phyloP scores from a whole-genome alignment of 2,113 vertebrate species.

The Dasyurus viverrinus region DNA sequence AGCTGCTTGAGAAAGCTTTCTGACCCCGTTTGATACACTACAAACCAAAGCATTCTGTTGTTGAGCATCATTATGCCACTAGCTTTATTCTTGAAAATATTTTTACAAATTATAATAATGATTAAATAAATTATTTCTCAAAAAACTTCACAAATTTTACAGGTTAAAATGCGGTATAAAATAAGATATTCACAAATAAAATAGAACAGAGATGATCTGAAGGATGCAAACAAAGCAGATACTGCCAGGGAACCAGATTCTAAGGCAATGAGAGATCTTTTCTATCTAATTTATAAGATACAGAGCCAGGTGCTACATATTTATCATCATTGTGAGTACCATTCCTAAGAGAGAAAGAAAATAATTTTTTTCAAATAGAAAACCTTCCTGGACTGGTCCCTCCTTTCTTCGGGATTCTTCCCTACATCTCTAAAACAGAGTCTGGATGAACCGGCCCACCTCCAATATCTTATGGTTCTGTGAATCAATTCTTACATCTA shows the following conservation, averaged over 20 bases:
- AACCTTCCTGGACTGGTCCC: not conserved
- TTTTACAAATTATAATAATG: not conserved
- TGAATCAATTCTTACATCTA: not conserved
- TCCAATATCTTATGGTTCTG: not conserved
- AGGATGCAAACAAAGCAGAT: not conserved
- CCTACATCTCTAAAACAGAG: not conserved
- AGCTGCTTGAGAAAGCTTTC: not conserved
- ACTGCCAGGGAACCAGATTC: fast-evolving
- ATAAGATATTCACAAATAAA: not conserved
- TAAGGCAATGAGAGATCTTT: not conserved
- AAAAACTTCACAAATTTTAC: not conserved
- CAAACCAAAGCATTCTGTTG: not conserved
- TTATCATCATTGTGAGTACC: not conserved
- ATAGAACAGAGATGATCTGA: too few species aligned
- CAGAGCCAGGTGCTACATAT: not conserved
- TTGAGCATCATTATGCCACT: too few species aligned
- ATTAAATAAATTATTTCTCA: not conserved
- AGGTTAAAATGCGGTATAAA: not conserved
- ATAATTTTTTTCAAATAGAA: not conserved
- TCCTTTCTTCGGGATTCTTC: not conserved
- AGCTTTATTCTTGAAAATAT: not conserved
- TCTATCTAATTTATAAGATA: not conserved
- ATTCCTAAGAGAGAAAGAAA: not conserved
- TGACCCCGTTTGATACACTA: not conserved
- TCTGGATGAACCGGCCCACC: not conserved